These are phyloP conservation scores for Phaenicophaeus curvirostris DNA, from an alignment of 2,797 vertebrate genomes.

Conservation along the genomic window DNA sequence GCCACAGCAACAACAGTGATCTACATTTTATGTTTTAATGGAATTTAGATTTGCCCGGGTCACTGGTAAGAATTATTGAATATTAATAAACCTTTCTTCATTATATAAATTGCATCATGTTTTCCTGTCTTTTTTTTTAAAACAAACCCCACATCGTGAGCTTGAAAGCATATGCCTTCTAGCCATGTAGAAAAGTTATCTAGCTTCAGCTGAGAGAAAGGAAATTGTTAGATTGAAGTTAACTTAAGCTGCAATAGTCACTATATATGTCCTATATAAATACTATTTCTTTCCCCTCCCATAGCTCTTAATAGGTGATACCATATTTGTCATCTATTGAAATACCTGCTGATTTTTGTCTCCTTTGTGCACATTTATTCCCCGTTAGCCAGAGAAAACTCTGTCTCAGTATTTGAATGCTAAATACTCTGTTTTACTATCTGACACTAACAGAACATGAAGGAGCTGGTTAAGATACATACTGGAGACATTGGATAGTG, in stretches of 20 bases:
- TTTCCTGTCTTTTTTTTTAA: not conserved
- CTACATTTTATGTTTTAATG: not conserved
- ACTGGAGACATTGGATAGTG: not conserved
- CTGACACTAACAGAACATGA: not conserved
- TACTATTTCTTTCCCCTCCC: not conserved
- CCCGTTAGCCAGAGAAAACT: not conserved
- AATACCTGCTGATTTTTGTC: not conserved
- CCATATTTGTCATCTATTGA: not conserved
- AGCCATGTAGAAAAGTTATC: not conserved
- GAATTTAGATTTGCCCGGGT: not conserved
- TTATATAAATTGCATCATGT: not conserved
- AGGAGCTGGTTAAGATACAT: not conserved
- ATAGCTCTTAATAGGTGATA: not conserved
- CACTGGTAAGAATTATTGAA: not conserved
- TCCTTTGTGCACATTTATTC: not conserved
- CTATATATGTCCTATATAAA: not conserved
- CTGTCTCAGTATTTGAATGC: not conserved
- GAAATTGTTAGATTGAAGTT: not conserved
- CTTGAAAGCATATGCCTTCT: not conserved
- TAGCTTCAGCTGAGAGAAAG: not conserved
- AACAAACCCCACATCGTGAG: not conserved
- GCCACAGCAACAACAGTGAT: not conserved
- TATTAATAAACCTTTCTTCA: not conserved
- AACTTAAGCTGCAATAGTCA: not conserved
- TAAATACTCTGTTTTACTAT: not conserved